Conservation (phyloP, 2,113 vertebrate species). For the Albula glossodonta region DNA sequence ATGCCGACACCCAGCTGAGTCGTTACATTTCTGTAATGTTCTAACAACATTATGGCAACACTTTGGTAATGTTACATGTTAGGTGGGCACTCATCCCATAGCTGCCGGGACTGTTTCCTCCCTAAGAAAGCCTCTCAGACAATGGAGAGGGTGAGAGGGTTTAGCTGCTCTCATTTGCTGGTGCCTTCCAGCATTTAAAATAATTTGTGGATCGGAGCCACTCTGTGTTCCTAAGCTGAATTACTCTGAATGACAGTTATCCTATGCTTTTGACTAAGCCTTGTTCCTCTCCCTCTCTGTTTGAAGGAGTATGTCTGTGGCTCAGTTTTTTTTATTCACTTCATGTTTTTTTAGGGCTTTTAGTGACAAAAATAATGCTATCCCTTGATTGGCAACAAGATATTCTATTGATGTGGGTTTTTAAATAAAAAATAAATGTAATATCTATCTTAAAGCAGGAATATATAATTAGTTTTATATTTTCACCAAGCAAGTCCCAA, state of each 20-base stretch:
- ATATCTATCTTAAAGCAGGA: too few relatives aligned
- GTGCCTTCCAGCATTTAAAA: slow-evolving; percentile 24
- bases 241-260: slow-evolving; percentile 8
- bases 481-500: too few relatives aligned
- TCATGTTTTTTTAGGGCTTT: neutral
- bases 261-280: slow-evolving; percentile 10
- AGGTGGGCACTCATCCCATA: neutral
- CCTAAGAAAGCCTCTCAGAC: slow-evolving; percentile 7
- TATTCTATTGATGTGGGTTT: too few relatives aligned
- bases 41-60: neutral
- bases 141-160: neutral
- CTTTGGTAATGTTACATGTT: neutral
- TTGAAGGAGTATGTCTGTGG: neutral
- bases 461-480: too few relatives aligned
- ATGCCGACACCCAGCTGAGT: slow-evolving; percentile 1
- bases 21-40: neutral
- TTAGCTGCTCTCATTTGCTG: slow-evolving; percentile 23
- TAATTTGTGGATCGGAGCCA: neutral
- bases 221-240: neutral
- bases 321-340: neutral
- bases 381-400: too few relatives aligned
- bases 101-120: neutral
- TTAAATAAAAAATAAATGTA: too few relatives aligned
- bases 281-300: neutral
- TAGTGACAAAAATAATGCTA: neutral